Base-by-base conservation (phyloP, 2,888 invertebrate genomes). In the Tribolium freemani region DNA sequence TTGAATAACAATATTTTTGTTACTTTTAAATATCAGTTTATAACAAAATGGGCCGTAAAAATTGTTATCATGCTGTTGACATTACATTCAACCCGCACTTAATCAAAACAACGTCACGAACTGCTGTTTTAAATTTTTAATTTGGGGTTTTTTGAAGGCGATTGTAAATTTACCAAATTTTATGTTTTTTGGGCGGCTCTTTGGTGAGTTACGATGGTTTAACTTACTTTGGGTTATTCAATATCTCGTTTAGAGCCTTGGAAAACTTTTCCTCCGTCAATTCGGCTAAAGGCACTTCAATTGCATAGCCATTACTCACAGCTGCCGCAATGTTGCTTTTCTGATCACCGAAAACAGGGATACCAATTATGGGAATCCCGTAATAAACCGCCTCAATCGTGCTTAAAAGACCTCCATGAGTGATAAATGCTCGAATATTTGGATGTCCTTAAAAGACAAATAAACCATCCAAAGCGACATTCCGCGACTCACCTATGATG, bases 301-400 rank as follows among this genome's bases (percentile, higher is more conserved):
- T 71, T 0, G 85, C 88, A 77, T 84, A 87, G 2, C 88, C 89
- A 56, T 81, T 80, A 1, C 78, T 75, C 57, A 84, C 86, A 6
- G 88, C 87, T 2, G 84, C 83, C 2, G 81, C 84, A 83, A 88
- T 87, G 71, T 89, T 89, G 16, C 86, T 75, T 45, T 85, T 83
- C 76, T 89, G 89, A 80, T 89, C 89, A 1, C 85, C 87, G 71
- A 87, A 88, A 9, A 89, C 83, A 0, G 89, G 89, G 45, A 89
- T 86, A 4, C 88, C 88, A 20, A 88, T 78, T 20, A 88, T 79
- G 0, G 88, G 88, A 8, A 86, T 87, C 2, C 87, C 87, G 74
- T 86, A 85, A 56, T 87, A 86, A 64, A 88, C 81, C 0, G 88
- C 84, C 71, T 88, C 88, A 0, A 84, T 86, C 16, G 85, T 86